Percentiles rank a stretch among this genome's conserved stretches.
Conservation (phyloP, 2,888 invertebrate genomes). For the Himalopsyche japonica region DNA sequence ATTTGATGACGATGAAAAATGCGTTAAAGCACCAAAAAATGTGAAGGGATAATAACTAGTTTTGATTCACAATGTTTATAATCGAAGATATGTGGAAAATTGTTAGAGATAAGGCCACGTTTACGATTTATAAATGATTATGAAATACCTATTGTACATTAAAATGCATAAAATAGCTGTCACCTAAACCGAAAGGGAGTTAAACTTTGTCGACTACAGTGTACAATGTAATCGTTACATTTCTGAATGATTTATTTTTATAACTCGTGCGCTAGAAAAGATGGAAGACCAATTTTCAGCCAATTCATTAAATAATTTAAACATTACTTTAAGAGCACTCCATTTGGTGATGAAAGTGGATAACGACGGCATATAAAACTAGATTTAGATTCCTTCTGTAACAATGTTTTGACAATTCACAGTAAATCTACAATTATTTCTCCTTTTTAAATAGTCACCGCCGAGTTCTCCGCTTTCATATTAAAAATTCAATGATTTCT, state of each 20-base stretch:
- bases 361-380: neutral
- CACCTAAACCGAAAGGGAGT: neutral
- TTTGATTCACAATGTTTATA: constrained; percentile 11
- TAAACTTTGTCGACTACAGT: neutral
- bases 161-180: constrained; percentile 14
- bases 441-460: neutral
- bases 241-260: neutral
- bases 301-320: neutral
- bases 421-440: neutral
- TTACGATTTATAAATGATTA: constrained; percentile 6
- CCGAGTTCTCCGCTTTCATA: neutral
- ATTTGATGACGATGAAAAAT: constrained; percentile 27
- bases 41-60: constrained; percentile 12
- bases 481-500: neutral
- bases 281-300: constrained; percentile 30
- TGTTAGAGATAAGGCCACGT: constrained; percentile 33
- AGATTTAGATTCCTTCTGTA: neutral
- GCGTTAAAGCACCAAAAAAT: constrained; percentile 20
- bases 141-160: constrained; percentile 9
- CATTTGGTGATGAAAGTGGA: neutral
- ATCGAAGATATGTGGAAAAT: constrained; percentile 22
- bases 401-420: neutral
- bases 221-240: neutral
- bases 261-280: constrained; percentile 4
- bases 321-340: neutral